Evolutionary conservation across 2,113 vertebrate species (phyloP).

Genomic region (Hipposideros armiger): DNA sequence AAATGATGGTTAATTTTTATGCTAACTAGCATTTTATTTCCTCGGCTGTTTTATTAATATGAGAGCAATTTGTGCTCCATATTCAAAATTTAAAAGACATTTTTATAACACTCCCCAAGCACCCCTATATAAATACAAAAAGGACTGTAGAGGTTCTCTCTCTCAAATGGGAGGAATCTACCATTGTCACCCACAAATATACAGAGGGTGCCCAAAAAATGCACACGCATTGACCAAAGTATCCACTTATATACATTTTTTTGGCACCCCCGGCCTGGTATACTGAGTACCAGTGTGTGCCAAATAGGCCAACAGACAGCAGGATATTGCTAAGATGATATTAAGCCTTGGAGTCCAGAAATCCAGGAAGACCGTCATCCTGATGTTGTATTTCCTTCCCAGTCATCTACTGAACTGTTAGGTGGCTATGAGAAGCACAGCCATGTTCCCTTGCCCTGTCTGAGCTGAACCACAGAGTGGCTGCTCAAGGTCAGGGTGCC

Average conservation of each 20-base stretch:
- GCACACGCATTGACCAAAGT: too few species aligned
- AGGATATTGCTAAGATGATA: background rate
- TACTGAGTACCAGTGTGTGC: background rate
- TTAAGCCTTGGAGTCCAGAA: conserved; percentile 7
- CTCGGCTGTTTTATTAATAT: conserved; percentile 54
- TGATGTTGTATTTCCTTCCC: background rate
- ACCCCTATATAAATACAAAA: background rate
- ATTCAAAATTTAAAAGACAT: conserved; percentile 47
- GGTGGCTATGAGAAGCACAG: background rate
- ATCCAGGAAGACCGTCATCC: background rate
- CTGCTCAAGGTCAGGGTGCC: background rate
- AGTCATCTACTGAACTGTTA: background rate
- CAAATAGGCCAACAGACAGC: background rate
- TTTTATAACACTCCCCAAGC: background rate
- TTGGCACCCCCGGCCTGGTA: too few species aligned
- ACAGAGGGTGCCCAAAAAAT: background rate
- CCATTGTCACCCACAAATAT: background rate
- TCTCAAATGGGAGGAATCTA: conserved; percentile 18
- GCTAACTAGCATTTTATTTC: conserved; percentile 49
- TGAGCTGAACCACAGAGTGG: background rate
- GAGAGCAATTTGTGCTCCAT: conserved; percentile 6
- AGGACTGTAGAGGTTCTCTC: background rate
- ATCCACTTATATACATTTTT: too few species aligned
- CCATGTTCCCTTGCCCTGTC: background rate
- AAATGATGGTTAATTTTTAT: conserved; percentile 61